Base-by-base conservation (phyloP, 2,888 invertebrate species). In the Biston stratarius region DNA sequence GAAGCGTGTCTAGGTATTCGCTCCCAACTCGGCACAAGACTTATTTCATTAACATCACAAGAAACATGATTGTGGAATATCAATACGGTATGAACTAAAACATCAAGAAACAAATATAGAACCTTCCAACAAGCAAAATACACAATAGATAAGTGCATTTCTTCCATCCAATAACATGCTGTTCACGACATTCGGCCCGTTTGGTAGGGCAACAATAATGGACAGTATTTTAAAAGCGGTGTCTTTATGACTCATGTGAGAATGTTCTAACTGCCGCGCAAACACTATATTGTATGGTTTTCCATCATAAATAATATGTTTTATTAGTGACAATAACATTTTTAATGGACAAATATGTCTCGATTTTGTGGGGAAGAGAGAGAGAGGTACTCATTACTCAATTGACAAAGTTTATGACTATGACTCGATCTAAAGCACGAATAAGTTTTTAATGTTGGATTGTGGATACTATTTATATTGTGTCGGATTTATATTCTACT, bases 201-300 rank as follows among this genome's bases (percentile, higher is more conserved):
- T 71, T 77, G 73, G 34, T 33, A 33, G 14, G 15, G 14, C 38
- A 38, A 38, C 52, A 51, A 51, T 36, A 36, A 36, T n/a, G 34
- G 38, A 38, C 76, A 61, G 70, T 76, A 77, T 78, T 77, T 73
- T 58, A 65, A 76, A 77, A 72, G 76, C 83, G 84, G 85, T 63
- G 53, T 63, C 82, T 87, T 82, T 87, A 83, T 87, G 87, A 86
- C 70, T 91, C 90, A 90, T 86, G 83, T 74, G 74, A 66, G 14
- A 45, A 57, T 63, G 64, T 78, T 80, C 78, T 75, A 76, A 82
- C 79, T 77, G 73, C 79, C 82, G 84, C 80, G 89, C 90, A 90
- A 89, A 90, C 89, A 88, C 76, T 0, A 70, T 72, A 75, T 64
- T 70, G 71, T 68, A 12, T 49, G 58, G 51, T 61, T 71, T 72